Evolutionary conservation across 2,797 vertebrate species (phyloP), one percentile per base, ranked within the genome.

Genomic region (Esox lucius): DNA sequence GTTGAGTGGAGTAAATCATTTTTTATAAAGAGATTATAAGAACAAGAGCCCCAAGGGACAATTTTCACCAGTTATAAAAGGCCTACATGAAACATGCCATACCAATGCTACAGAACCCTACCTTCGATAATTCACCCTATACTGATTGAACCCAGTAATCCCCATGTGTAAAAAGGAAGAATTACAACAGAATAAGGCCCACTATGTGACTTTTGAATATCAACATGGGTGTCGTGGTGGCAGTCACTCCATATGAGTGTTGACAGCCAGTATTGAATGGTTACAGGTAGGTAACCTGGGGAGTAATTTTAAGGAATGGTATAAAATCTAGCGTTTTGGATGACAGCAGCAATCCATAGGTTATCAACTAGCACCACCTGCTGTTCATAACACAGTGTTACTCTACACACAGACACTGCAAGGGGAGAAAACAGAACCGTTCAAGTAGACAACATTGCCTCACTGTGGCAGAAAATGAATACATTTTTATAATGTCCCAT

Each of bases 401-500:
- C 51, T 39, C 17, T 39, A 17, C 49, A 59, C 19, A 33, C 9
- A 61, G 17, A 61, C 48, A 31, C 12, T 7, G 53, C 7, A 69
- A 5, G 42, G 16, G 15, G 33, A 24, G 33, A 61, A 59, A 9
- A 31, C 7, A 7, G 3, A 59, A 24, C 2, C 17, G 3, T 5
- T 8, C 53, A 3, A 11, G 53, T 81, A 48, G 69, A 19, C 81
- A 69, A 67, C 62, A 84, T 70, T 24, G 75, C 75, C 88, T 6
- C 78, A 22, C 0, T 0, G 86, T 86, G 88, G 84, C 12, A 35
- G 77, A 26, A 11, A 11, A 1, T 46, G 71, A 70, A 79, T n/a
- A n/a, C n/a, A n/a, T n/a, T n/a, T n/a, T n/a, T n/a, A n/a, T n/a
- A n/a, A n/a, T n/a, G n/a, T n/a, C n/a, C n/a, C n/a, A n/a, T 35